A percentile compares a stretch with the other conserved stretches of the same genome.
phyloP scores from a whole-genome alignment of 2,797 vertebrate species.

The Rallus crepitans region DNA sequence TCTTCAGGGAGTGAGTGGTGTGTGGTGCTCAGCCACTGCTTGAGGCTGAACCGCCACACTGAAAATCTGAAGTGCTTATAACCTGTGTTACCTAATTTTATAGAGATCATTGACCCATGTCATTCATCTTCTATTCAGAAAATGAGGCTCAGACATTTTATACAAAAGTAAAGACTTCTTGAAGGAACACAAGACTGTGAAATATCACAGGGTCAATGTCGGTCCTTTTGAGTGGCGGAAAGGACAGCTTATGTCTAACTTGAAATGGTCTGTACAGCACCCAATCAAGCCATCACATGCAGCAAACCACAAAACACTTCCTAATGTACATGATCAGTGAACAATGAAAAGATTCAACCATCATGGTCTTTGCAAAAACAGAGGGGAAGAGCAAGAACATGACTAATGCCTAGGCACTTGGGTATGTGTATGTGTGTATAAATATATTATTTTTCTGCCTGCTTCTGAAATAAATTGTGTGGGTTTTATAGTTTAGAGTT shows the following conservation, averaged over 20 bases:
- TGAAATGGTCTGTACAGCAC: neutral
- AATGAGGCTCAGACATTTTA: neutral
- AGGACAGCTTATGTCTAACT: neutral
- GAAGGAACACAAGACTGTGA: neutral
- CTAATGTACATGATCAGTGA: neutral
- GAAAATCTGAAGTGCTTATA: neutral
- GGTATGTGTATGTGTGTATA: neutral
- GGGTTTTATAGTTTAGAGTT: neutral
- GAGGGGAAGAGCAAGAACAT: neutral
- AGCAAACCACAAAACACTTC: neutral
- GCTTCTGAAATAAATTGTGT: neutral
- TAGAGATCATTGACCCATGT: neutral
- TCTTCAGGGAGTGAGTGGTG: too few species aligned
- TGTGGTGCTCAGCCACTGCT: too few species aligned
- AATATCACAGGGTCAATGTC: neutral
- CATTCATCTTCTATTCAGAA: neutral
- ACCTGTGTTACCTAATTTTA: neutral
- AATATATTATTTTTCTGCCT: neutral
- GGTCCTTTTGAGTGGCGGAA: neutral
- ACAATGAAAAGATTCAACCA: neutral
- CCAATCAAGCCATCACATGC: neutral
- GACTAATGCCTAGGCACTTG: neutral
- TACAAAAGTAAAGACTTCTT: neutral
- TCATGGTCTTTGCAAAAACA: neutral
- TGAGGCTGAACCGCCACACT: neutral